phyloP scores from a whole-genome alignment of 2,113 vertebrate genomes.

The Sinocyclocheilus maitianheensis region DNA sequence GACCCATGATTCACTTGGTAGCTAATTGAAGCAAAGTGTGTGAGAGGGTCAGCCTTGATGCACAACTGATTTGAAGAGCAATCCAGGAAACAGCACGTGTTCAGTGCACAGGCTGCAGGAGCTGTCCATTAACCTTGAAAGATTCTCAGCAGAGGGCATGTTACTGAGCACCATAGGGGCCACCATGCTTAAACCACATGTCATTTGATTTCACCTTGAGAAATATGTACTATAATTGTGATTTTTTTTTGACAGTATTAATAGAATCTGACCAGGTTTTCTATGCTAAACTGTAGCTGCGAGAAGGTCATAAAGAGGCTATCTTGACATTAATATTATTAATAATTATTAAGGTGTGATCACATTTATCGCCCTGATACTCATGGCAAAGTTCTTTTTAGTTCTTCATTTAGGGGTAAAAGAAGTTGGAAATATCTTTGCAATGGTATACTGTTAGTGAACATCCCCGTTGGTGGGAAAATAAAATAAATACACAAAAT shows the following conservation, averaged over 20 bases:
- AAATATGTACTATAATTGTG: background rate
- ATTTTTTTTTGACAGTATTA: background rate
- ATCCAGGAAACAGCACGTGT: background rate
- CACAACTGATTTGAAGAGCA: conserved; percentile 2
- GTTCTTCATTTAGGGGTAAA: too few relatives aligned
- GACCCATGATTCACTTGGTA: conserved; percentile 40
- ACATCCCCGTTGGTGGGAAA: too few relatives aligned
- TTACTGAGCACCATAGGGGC: background rate
- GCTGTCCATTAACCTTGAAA: conserved; percentile 24
- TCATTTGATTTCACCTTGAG: background rate
- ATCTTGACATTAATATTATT: too few relatives aligned
- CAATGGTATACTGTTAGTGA: too few relatives aligned
- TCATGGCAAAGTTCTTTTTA: too few relatives aligned
- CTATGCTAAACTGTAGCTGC: background rate
- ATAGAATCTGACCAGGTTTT: background rate
- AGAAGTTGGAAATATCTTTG: too few relatives aligned
- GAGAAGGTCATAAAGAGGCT: too few relatives aligned
- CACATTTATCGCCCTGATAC: too few relatives aligned
- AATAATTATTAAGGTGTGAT: too few relatives aligned
- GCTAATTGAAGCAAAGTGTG: conserved; percentile 27
- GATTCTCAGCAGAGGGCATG: conserved; percentile 1
- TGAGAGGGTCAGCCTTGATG: conserved; percentile 9
- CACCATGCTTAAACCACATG: background rate
- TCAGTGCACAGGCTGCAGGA: background rate
- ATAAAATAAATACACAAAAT: too few relatives aligned